Base-by-base conservation (phyloP, 2,797 vertebrate genomes). In the Pseudocheirus occidentalis region DNA sequence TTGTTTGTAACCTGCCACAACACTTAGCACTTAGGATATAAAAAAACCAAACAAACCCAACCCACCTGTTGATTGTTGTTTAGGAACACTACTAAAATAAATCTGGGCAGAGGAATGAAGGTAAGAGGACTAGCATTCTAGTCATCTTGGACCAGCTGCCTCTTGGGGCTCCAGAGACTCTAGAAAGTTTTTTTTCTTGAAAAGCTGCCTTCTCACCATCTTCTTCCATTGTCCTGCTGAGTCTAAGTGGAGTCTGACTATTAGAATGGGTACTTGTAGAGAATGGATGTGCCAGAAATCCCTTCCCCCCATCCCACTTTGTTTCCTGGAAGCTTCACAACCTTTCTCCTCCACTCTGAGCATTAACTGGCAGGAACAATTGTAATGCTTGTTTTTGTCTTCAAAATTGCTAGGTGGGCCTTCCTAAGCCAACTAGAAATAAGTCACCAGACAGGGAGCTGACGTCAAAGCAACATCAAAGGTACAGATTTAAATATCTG, bases 251-350 rank as follows among this genome's bases (percentile, higher is more conserved):
- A 92, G 55, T 16, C 18, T 94, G 91, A 52, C 91, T 94, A 92
- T 91, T 27, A 73, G 13, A 95, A 93, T 58, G 46, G 24, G 12
- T 91, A 14, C 53, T 91, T 93, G 90, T 62, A 91, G 93, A 87
- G 10, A 92, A 52, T 14, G 93, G 52, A 96, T 92, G 92, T 53
- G 55, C 58, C 50, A 73, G 87, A 95, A 58, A n/a, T 46, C 14
- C 56, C 34, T 93, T 58, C 50, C 90, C 58, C 55, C 50, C 92
- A 94, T 90, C 40, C 58, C 93, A 50, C 40, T 95, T 91, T 94
- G 56, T 96, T 97, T 93, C 90, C 89, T 81, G 92, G 90, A 95
- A 95, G 87, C 31, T 46, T 93, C 57, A 93, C 59, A n/a, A 95
- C 13, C 21, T 55, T 93, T 93, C 87, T 92, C 46, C 92, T 58